Conservation (phyloP, 2,797 vertebrate species). For the Onychomys torridus region DNA sequence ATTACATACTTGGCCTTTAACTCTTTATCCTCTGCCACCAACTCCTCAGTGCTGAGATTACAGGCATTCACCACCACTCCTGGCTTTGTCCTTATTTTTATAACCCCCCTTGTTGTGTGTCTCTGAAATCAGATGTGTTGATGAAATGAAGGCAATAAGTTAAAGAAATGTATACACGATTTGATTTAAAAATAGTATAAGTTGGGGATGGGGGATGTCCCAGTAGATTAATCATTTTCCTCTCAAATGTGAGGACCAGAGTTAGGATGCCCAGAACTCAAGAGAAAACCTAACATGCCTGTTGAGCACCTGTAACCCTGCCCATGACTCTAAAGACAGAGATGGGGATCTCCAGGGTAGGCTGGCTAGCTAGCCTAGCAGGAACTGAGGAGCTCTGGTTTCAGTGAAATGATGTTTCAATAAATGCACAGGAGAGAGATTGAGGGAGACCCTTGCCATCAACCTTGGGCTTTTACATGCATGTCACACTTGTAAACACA, state of each 20-base stretch:
- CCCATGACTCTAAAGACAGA: background rate
- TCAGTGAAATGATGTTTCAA: background rate
- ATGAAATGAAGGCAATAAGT: background rate
- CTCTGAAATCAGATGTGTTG: slow-evolving; percentile 24
- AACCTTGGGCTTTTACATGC: background rate
- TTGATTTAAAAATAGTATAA: background rate
- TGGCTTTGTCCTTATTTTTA: background rate
- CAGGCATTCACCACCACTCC: background rate
- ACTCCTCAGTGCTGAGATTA: too few species aligned
- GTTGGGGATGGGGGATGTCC: background rate
- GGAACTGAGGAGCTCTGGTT: background rate
- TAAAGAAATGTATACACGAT: background rate
- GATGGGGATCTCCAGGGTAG: too few species aligned
- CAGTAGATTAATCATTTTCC: background rate
- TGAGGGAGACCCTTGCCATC: background rate
- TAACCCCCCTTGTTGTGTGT: background rate
- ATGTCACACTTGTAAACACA: background rate
- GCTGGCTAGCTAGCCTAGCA: background rate
- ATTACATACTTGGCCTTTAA: background rate
- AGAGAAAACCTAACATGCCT: background rate
- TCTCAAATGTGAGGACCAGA: background rate
- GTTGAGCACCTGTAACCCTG: background rate
- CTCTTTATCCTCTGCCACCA: background rate
- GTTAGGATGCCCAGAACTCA: background rate
- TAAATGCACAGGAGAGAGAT: background rate